Conservation (phyloP, 2,888 invertebrate genomes). For the Tetragonula carbonaria region DNA sequence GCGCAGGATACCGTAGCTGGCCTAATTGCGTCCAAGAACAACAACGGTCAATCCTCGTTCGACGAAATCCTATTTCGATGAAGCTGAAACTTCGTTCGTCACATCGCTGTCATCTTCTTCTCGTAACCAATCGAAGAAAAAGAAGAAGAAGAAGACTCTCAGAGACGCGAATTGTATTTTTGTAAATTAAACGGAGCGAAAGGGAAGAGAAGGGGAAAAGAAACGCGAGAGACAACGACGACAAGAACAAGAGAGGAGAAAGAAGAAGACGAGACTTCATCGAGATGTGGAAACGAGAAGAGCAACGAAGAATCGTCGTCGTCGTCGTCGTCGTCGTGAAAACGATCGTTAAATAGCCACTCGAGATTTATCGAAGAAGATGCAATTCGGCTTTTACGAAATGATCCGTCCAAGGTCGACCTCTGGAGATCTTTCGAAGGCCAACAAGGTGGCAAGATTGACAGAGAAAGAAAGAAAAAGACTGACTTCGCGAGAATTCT, state of each 20-base stretch:
- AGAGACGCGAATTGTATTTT: background rate
- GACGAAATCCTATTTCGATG: slow-evolving; percentile 24
- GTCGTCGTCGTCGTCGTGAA: background rate
- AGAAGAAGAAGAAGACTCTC: no score
- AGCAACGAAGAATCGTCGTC: slow-evolving; percentile 20
- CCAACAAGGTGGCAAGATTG: slow-evolving; percentile 53
- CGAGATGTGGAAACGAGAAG: background rate
- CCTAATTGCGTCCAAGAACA: slow-evolving; percentile 1
- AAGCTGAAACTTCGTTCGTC: background rate
- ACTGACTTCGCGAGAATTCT: slow-evolving; percentile 41
- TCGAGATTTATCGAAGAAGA: slow-evolving; percentile 59
- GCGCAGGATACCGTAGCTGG: slow-evolving; percentile 80
- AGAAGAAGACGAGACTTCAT: slow-evolving; percentile 34
- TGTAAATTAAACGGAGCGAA: background rate
- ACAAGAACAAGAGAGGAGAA: background rate
- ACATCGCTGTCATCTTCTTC: background rate
- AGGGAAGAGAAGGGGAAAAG: background rate
- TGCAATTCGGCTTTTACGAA: slow-evolving; percentile 63
- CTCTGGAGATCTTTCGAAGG: slow-evolving; percentile 59
- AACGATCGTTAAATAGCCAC: slow-evolving; percentile 31
- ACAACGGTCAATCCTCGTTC: slow-evolving; percentile 25
- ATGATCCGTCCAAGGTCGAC: slow-evolving; percentile 65
- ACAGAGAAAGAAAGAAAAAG: slow-evolving; percentile 25
- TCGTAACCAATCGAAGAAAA: background rate
- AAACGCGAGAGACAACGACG: background rate